Base-by-base conservation (phyloP, 2,888 invertebrate genomes). In the Drosophila emarginata region DNA sequence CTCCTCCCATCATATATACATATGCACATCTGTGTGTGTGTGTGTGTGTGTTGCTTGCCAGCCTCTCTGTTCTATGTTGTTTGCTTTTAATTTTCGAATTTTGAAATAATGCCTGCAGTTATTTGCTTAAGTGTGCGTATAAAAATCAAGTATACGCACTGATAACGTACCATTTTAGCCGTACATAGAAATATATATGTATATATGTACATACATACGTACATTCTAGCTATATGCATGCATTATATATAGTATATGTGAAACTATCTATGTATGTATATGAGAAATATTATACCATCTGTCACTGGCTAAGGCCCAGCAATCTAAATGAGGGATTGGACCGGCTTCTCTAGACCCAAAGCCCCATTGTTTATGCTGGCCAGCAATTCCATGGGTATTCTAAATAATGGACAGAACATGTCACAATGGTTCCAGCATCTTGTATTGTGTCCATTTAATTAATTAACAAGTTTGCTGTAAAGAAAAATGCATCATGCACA, bases 101-200 rank as follows among this genome's bases (percentile, higher is more conserved):
- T 83, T 86, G 79, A 81, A 81, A 84, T 84, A 84, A 84, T 79
- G 84, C 86, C 81, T 74, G 76, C 79, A 86, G 84, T 79, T 84
- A 84, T 84, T 84, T 84, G 84, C 87, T 86, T 84, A 84, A 84
- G 87, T 86, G 81, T 86, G 83, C 87, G 84, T 84, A 86, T 84
- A 84, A 86, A 84, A 84, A 84, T 84, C 86, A 79, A 84, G 86
- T 80, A 86, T 84, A 84, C 84, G 84, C 80, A 86, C 83, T 78
- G 86, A 83, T 80, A 80, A 75, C 86, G 69, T 76, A 69, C 74
- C 75, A 72, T 72, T 82, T 70, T 74, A 68, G 72, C 72, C 77
- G 74, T 74, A 81, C 81, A 69, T 58, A 57, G 50, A 52, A 66
- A 40, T 52, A 81, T 84, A 69, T 58, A 57, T 51, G 50, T 67